A percentile compares a stretch with the other conserved stretches of the same genome.
These are phyloP conservation scores for Oncorhynchus keta DNA, from an alignment of 2,113 vertebrate species.

Conservation along the genomic window DNA sequence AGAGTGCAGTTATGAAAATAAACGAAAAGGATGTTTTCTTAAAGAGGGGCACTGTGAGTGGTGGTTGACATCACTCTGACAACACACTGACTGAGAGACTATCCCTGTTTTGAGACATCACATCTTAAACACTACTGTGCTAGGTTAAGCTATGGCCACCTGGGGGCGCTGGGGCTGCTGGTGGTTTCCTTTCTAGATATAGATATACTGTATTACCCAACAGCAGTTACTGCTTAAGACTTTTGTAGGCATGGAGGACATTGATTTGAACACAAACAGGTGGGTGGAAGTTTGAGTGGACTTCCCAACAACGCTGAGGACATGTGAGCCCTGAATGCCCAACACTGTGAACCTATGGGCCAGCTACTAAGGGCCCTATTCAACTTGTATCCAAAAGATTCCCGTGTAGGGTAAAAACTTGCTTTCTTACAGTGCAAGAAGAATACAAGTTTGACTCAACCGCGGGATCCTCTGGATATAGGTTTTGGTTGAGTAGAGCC, in stretches of 20 bases:
- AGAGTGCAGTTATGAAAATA: slow-evolving; percentile 43
- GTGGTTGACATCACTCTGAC: not conserved
- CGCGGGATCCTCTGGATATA: not conserved
- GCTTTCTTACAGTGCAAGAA: not conserved
- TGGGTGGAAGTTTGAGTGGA: not conserved
- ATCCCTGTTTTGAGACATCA: not conserved
- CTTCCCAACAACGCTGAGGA: too few relatives aligned
- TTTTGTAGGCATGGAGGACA: not conserved
- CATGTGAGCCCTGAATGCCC: not conserved
- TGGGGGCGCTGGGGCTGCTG: slow-evolving; percentile 34
- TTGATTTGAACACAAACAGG: not conserved
- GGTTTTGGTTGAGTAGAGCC: slow-evolving; percentile 3
- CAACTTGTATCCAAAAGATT: not conserved
- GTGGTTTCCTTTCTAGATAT: not conserved
- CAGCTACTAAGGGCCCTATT: not conserved
- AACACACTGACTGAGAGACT: slow-evolving; percentile 3
- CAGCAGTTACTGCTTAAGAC: not conserved
- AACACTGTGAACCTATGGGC: not conserved
- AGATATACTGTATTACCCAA: not conserved
- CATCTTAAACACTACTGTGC: slow-evolving; percentile 42
- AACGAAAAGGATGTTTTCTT: slow-evolving; percentile 16
- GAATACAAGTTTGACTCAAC: not conserved
- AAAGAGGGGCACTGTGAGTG: slow-evolving; percentile 9
- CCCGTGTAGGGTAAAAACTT: not conserved
- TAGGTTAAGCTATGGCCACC: slow-evolving; percentile 45